Evolutionary conservation across 2,113 vertebrate species (phyloP), one percentile per base, ranked within the genome.

Genomic region (Phyllopteryx taeniolatus): DNA sequence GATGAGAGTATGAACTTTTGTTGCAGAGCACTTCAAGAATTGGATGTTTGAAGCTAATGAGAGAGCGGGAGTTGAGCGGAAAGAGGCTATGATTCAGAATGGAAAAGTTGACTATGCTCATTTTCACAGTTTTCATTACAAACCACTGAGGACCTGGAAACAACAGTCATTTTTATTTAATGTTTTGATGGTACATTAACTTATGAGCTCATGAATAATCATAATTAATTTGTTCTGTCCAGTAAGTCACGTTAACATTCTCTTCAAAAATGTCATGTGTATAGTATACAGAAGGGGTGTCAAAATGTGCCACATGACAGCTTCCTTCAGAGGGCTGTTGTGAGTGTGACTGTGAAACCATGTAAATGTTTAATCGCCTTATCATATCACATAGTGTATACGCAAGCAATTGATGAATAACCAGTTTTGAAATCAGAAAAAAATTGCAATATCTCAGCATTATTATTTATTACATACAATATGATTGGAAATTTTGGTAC

Each of bases 1-100:
- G 0, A 0, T 19, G 39, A 78, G 57, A 35, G 63, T 2, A 77
- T 47, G 68, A 44, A 73, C 67, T 76, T 69, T 65, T 66, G 71
- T 66, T 80, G 56, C 65, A 68, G 67, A 73, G 65, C 35, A 67
- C 61, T 73, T 61, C 22, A 44, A 70, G 49, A 39, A 47, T 73
- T 76, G 71, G 35, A 12, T 17, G 17, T 13, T 22, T 20, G 62
- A n/a, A 20, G 43, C 39, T 64, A 64, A 64, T n/a, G 42, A n/a
- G 62, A n/a, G 33, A 62, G 33, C 11, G 33, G 17, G 4, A 54
- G 56, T 57, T 57, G 56, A 57, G 35, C 10, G 11, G n/a, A 22
- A 57, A 27, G 56, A 27, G 56, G 56, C 9, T 43, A 13, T 64
- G 61, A 64, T 64, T 64, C n/a, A 1, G 19, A 64, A 43, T 64